phyloP scores from a whole-genome alignment of 2,797 vertebrate species.

The Halcyon leucocephala region DNA sequence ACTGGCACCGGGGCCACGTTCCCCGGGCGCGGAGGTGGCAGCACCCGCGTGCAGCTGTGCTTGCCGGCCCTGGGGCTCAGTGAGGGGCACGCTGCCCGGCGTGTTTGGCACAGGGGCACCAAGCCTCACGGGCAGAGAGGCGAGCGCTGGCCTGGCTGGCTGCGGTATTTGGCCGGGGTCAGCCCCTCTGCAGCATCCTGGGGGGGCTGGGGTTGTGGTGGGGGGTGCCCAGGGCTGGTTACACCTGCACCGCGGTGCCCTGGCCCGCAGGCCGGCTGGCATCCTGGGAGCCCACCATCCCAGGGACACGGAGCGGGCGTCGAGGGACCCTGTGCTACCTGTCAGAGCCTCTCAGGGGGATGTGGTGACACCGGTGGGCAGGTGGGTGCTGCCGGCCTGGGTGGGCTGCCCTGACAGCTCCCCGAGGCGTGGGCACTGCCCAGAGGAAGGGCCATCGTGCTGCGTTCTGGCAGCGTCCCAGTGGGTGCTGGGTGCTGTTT shows the following conservation, averaged over 20 bases:
- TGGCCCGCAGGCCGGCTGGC: rapidly evolving
- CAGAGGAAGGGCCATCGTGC: rapidly evolving
- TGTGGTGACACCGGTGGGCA: rapidly evolving
- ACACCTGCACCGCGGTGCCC: rapidly evolving
- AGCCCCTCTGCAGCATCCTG: neutral
- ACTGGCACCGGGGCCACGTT: neutral
- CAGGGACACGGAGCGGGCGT: rapidly evolving
- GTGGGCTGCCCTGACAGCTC: rapidly evolving
- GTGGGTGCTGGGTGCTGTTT: neutral
- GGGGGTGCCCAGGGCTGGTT: rapidly evolving
- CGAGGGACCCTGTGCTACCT: rapidly evolving
- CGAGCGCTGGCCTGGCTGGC: neutral
- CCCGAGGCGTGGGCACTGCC: rapidly evolving
- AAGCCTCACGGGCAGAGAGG: neutral
- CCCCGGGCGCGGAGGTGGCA: neutral
- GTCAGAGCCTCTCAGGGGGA: neutral
- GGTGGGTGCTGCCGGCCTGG: neutral
- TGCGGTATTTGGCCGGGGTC: neutral
- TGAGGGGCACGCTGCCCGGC: rapidly evolving
- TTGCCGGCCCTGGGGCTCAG: neutral
- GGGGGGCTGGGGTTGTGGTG: neutral
- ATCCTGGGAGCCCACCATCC: rapidly evolving
- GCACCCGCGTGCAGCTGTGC: neutral
- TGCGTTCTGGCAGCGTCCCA: rapidly evolving
- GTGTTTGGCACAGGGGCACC: neutral